Percentiles rank a stretch among this genome's conserved stretches.
Evolutionary conservation across 2,113 vertebrate genomes (phyloP).

Genomic region (Steatornis caripensis): DNA sequence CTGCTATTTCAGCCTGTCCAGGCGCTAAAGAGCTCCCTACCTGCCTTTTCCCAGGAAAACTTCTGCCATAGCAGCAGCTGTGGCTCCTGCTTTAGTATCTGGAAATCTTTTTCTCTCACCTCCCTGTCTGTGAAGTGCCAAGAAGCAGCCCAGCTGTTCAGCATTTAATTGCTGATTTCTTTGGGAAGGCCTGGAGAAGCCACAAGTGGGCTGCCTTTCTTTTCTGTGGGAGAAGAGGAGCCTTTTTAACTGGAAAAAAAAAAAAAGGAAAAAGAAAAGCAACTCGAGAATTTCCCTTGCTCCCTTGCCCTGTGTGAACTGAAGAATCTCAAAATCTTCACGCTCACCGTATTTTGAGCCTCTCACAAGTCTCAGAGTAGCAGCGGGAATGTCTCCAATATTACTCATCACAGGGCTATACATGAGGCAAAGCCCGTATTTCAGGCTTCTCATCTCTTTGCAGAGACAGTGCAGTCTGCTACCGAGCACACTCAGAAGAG

Average conservation of each 20-base stretch:
- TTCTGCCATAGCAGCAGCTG: slow-evolving; percentile 7
- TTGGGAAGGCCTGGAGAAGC: slow-evolving; percentile 1
- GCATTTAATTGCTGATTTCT: slow-evolving; percentile 2
- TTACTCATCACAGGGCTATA: background rate
- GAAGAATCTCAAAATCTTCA: background rate
- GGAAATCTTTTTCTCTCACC: slow-evolving; percentile 31
- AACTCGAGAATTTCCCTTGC: background rate
- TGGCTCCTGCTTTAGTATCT: background rate
- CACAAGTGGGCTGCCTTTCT: background rate
- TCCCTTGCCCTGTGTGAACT: background rate
- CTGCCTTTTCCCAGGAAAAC: background rate
- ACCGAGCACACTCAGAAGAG: slow-evolving; percentile 14
- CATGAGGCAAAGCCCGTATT: background rate
- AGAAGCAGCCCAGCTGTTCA: slow-evolving; percentile 59
- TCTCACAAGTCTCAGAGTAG: background rate
- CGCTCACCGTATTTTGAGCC: rapidly evolving
- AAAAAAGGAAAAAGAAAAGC: background rate
- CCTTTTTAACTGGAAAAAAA: background rate
- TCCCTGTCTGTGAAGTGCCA: background rate
- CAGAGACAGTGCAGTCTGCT: background rate
- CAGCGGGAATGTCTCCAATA: background rate
- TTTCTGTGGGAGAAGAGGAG: background rate
- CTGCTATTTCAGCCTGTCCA: background rate
- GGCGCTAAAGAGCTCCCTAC: background rate
- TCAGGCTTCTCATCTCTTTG: background rate